Evolutionary conservation across 2,113 vertebrate species (phyloP).

Genomic region (Dendropsophus ebraccatus): DNA sequence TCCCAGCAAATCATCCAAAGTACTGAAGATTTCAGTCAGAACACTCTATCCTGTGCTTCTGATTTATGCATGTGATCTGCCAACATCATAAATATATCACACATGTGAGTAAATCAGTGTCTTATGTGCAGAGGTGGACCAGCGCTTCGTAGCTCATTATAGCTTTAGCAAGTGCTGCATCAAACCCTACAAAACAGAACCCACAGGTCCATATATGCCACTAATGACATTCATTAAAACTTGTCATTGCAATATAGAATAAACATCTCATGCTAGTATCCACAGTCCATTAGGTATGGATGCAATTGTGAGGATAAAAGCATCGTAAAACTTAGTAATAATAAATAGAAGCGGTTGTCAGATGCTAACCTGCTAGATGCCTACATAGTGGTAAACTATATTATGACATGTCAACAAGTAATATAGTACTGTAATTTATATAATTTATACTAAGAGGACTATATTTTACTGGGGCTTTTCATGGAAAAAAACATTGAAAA

Average conservation of each 20-base stretch:
- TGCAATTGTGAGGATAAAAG: not conserved
- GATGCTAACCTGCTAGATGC: too few relatives aligned
- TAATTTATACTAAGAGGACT: too few relatives aligned
- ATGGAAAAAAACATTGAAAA: too few relatives aligned
- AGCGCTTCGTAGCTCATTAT: not conserved
- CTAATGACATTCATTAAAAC: not conserved
- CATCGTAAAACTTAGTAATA: too few relatives aligned
- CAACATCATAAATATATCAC: constrained; percentile 22
- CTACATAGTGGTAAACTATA: not conserved
- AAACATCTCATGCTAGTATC: not conserved
- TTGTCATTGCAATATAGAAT: not conserved
- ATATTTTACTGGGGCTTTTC: too few relatives aligned
- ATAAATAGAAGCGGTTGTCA: too few relatives aligned
- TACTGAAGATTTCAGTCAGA: not conserved
- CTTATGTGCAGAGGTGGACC: not conserved
- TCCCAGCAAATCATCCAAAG: constrained; percentile 3
- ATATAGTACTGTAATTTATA: not conserved
- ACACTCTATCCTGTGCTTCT: not conserved
- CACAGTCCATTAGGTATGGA: not conserved
- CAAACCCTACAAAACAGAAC: not conserved
- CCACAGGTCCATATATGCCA: not conserved
- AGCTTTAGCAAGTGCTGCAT: not conserved
- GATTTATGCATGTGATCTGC: constrained; percentile 20
- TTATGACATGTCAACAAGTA: not conserved
- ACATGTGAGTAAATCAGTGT: not conserved